A percentile compares a stretch with the other conserved stretches of the same genome.
Evolutionary conservation across 2,797 vertebrate genomes (phyloP).

Genomic region (Diceros bicornis): DNA sequence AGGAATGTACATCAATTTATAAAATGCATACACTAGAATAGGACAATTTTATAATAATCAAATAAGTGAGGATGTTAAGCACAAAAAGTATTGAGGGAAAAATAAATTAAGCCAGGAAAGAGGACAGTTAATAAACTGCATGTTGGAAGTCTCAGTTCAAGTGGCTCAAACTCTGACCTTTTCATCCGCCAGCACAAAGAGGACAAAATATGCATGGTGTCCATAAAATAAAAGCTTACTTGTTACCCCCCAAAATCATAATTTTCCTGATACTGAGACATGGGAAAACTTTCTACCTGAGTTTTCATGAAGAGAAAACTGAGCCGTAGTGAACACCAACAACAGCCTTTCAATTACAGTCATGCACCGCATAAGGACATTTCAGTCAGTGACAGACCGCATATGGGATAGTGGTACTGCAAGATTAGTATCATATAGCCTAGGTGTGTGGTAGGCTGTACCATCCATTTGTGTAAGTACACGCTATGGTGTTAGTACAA

Average conservation of each 20-base stretch:
- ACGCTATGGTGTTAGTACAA: no score
- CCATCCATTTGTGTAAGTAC: no score
- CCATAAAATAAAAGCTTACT: conserved; percentile 5
- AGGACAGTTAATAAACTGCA: not conserved
- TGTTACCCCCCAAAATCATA: not conserved
- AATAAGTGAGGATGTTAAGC: not conserved
- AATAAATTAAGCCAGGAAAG: not conserved
- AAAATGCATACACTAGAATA: not conserved
- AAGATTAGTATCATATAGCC: no score
- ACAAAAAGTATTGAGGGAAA: not conserved
- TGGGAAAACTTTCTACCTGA: not conserved
- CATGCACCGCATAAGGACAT: no score
- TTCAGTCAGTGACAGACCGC: no score
- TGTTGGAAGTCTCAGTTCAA: not conserved
- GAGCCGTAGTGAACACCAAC: not conserved
- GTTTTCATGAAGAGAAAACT: conserved; percentile 36
- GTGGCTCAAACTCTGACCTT: not conserved
- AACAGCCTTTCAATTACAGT: not conserved
- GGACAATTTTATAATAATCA: not conserved
- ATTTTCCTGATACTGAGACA: not conserved
- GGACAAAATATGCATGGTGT: not conserved
- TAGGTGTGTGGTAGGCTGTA: no score
- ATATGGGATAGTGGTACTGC: no score
- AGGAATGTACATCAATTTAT: not conserved
- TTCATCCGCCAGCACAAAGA: not conserved